These are phyloP conservation scores for Brassicogethes aeneus DNA, from an alignment of 2,888 invertebrate genomes.

Conservation along the genomic window DNA sequence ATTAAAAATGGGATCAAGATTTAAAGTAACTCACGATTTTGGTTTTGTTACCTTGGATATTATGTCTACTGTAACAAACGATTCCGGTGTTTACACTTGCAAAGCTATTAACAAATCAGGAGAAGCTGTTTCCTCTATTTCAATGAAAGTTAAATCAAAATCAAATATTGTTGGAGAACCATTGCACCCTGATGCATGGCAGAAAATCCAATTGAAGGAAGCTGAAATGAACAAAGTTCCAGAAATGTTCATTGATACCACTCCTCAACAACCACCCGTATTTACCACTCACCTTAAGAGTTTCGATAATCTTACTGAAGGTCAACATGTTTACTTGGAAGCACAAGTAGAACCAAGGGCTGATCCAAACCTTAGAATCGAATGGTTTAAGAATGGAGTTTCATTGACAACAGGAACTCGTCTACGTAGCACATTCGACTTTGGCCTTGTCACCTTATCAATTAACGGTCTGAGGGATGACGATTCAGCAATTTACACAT, in stretches of 20 bases:
- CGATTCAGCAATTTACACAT: slow-evolving; percentile 93
- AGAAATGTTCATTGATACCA: slow-evolving; percentile 76
- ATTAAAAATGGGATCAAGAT: slow-evolving; percentile 84
- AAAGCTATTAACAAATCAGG: slow-evolving; percentile 91
- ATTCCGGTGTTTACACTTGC: slow-evolving; percentile 89
- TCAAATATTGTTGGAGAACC: slow-evolving; percentile 75
- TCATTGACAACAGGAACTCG: slow-evolving; percentile 80
- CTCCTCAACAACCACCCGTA: slow-evolving; percentile 87
- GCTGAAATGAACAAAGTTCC: slow-evolving; percentile 86
- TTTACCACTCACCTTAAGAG: slow-evolving; percentile 87
- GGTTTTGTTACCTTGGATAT: slow-evolving; percentile 91
- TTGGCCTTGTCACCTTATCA: slow-evolving; percentile 89
- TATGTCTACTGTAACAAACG: slow-evolving; percentile 76
- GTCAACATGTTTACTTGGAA: slow-evolving; percentile 78
- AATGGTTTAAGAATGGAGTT: slow-evolving; percentile 91
- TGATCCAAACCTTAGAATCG: slow-evolving; percentile 78
- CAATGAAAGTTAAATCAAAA: slow-evolving; percentile 78
- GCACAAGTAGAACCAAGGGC: slow-evolving; percentile 87
- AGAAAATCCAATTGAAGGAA: slow-evolving; percentile 84
- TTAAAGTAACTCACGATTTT: slow-evolving; percentile 88
- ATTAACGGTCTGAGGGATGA: slow-evolving; percentile 79
- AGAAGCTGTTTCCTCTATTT: slow-evolving; percentile 86
- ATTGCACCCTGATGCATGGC: slow-evolving; percentile 85
- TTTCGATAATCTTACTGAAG: slow-evolving; percentile 74
- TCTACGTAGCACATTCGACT: slow-evolving; percentile 90